Evolutionary conservation across 1,140 invertebrate genomes (phyloP).

Genomic region (Capitella teleta): DNA sequence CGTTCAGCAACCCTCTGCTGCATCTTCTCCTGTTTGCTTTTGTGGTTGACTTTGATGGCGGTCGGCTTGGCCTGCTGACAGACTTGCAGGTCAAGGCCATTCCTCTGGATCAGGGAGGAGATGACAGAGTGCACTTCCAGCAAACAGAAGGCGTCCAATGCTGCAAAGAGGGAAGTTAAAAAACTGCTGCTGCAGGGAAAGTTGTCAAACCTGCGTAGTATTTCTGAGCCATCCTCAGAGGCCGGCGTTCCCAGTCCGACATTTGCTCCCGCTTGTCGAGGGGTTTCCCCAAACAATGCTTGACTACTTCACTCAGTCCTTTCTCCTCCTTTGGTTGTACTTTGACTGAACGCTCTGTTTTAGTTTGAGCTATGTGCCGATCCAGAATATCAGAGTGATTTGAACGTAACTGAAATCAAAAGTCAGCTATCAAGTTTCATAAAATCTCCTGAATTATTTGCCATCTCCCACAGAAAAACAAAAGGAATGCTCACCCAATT

Average conservation of each 20-base stretch:
- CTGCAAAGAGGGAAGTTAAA: conserved; percentile 35
- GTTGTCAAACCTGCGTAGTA: conserved; percentile 57
- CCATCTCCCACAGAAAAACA: too few species aligned
- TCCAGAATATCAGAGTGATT: too few species aligned
- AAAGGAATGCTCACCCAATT: too few species aligned
- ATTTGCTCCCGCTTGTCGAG: conserved; percentile 73
- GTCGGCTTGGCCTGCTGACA: not conserved
- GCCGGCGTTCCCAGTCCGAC: conserved; percentile 74
- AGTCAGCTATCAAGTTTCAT: too few species aligned
- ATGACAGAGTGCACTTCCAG: conserved; percentile 57
- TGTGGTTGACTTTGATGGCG: not conserved
- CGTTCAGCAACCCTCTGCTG: not conserved
- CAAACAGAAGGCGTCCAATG: conserved; percentile 67
- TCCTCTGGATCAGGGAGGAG: not conserved
- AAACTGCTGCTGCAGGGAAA: not conserved
- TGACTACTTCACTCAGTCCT: conserved; percentile 58
- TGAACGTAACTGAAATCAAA: too few species aligned
- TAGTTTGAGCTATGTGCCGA: too few species aligned
- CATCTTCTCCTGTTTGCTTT: conserved; percentile 5
- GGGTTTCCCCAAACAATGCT: conserved; percentile 57
- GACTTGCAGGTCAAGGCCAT: not conserved
- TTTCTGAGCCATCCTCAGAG: conserved; percentile 61
- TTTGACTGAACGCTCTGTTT: too few species aligned
- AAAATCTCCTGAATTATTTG: too few species aligned
- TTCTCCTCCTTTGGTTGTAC: too few species aligned